phyloP scores from a whole-genome alignment of 2,888 invertebrate species.

The Geotrupes spiniger region DNA sequence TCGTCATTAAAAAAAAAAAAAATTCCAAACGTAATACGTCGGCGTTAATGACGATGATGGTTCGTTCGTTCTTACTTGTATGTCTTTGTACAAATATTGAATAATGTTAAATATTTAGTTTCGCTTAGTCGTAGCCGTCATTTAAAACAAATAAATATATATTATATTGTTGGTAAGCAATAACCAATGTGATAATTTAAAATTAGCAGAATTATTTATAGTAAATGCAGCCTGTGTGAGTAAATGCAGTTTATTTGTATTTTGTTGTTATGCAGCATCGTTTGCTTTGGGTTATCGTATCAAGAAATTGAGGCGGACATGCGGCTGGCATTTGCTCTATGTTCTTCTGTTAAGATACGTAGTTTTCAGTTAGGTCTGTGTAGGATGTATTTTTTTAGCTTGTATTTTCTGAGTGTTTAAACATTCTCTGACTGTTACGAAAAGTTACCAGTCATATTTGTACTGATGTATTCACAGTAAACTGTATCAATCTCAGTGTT shows the following conservation, averaged over 20 bases:
- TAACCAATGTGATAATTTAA: constrained; percentile 34
- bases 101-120: constrained; percentile 15
- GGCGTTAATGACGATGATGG: background rate
- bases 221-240: background rate
- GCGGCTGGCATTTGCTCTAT: constrained; percentile 8
- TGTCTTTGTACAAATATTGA: constrained; percentile 13
- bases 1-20: too few relatives aligned
- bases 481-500: constrained; percentile 25
- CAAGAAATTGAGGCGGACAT: constrained; percentile 7
- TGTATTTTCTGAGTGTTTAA: constrained; percentile 22
- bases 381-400: constrained; percentile 17
- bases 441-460: constrained; percentile 34
- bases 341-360: constrained; percentile 6
- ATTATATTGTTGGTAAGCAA: constrained; percentile 33
- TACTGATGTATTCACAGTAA: constrained; percentile 28
- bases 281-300: constrained; percentile 8
- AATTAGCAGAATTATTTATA: background rate
- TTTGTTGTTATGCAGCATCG: constrained; percentile 4
- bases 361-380: constrained; percentile 8
- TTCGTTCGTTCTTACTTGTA: constrained; percentile 14
- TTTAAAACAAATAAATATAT: constrained; percentile 15
- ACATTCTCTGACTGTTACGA: constrained; percentile 33
- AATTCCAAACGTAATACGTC: too few relatives aligned
- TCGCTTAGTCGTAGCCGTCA: constrained; percentile 17
- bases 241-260: background rate